Percentiles rank a stretch among this genome's conserved stretches.
These are phyloP conservation scores for Aurelia sp. DNA, from an alignment of 30 jellyfish, hydroid and myxozoan genomes.

Conservation along the genomic window DNA sequence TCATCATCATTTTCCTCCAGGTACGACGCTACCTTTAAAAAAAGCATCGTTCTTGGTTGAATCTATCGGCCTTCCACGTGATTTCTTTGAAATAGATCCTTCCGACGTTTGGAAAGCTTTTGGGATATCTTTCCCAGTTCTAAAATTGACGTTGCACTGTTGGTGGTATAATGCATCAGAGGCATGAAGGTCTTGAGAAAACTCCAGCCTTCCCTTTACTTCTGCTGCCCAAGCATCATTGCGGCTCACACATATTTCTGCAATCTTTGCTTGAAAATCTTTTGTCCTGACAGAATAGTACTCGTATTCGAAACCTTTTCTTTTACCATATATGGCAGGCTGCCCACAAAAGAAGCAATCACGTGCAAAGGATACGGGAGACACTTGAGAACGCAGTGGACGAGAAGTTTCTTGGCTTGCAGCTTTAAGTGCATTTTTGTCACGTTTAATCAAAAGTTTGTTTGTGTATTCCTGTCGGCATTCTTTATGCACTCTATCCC, in stretches of 20 bases:
- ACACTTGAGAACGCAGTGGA: neutral
- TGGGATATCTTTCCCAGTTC: conserved; percentile 66
- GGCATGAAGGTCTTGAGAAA: conserved; percentile 48
- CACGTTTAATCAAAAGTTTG: conserved; percentile 21
- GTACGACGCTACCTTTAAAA: conserved; percentile 22
- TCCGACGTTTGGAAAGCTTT: conserved; percentile 37
- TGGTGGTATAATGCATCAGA: conserved; percentile 70
- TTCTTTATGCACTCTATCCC: conserved; percentile 16
- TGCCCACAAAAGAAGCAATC: conserved; percentile 12
- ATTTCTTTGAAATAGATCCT: conserved; percentile 35
- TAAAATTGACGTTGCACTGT: conserved; percentile 62
- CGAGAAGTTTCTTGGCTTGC: conserved; percentile 5
- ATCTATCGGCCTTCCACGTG: conserved; percentile 51
- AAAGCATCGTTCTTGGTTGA: conserved; percentile 41
- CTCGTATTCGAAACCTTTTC: conserved; percentile 48
- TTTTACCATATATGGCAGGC: conserved; percentile 48
- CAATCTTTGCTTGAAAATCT: conserved; percentile 25
- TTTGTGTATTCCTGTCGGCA: conserved; percentile 10
- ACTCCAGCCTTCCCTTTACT: conserved; percentile 51
- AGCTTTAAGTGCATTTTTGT: conserved; percentile 14
- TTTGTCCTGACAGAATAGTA: conserved; percentile 48
- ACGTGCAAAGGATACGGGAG: conserved; percentile 12
- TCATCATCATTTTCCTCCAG: conserved; percentile 55
- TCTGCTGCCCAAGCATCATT: conserved; percentile 58
- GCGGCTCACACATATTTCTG: conserved; percentile 60